These are phyloP conservation scores for Drosophila emarginata DNA, from an alignment of 2,888 invertebrate genomes.

Conservation along the genomic window DNA sequence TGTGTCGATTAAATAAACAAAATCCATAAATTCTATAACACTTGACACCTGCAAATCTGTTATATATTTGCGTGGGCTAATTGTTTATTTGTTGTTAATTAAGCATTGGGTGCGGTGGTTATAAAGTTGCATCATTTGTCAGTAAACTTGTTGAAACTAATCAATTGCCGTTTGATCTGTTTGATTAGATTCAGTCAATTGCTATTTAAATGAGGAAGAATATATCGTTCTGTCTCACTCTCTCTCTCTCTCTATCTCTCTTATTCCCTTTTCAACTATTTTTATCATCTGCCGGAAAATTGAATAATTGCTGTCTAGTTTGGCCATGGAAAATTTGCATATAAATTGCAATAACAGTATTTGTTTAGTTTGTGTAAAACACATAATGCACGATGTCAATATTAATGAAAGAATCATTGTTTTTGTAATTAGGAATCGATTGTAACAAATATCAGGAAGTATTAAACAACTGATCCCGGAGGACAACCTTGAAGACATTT, in stretches of 20 bases:
- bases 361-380: slow-evolving; percentile 20
- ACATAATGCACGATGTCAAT: slow-evolving; percentile 4
- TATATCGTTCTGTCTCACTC: slow-evolving; percentile 24
- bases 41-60: slow-evolving; percentile 28
- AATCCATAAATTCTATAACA: slow-evolving; percentile 8
- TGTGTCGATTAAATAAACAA: slow-evolving; percentile 1
- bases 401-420: slow-evolving; percentile 12
- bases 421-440: not conserved
- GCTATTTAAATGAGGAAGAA: slow-evolving; percentile 72
- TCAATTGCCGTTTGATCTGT: slow-evolving; percentile 32
- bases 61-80: slow-evolving; percentile 3
- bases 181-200: slow-evolving; percentile 40
- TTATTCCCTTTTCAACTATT: slow-evolving; percentile 16
- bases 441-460: not conserved
- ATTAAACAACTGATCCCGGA: not conserved
- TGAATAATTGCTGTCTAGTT: slow-evolving; percentile 54
- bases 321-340: slow-evolving; percentile 60
- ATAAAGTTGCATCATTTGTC: slow-evolving; percentile 16
- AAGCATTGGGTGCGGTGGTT: not conserved
- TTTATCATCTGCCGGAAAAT: slow-evolving; percentile 62
- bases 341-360: slow-evolving; percentile 54
- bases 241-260: slow-evolving; percentile 41
- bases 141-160: slow-evolving; percentile 19
- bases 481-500: not conserved
- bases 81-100: slow-evolving; percentile 23